A percentile compares a stretch with the other conserved stretches of the same genome.
phyloP scores from a whole-genome alignment of 2,797 vertebrate genomes.

The Gambelia wislizenii region DNA sequence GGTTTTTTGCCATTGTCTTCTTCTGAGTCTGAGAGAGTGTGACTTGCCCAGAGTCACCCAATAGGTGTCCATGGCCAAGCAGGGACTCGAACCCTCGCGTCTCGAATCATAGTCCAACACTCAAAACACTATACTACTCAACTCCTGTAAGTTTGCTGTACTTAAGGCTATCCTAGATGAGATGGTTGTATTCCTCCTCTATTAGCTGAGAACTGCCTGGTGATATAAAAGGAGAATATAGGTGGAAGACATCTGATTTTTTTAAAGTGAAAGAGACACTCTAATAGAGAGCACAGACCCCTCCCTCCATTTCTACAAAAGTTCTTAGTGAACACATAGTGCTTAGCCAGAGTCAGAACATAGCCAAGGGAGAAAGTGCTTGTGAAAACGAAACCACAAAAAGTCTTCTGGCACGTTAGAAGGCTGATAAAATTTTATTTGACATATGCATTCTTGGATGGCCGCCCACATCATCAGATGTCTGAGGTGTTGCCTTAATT shows the following conservation, averaged over 20 bases:
- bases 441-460: not conserved
- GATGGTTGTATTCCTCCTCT: not conserved
- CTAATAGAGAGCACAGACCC: not conserved
- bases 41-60: no score
- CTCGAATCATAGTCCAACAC: no score
- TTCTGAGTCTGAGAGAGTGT: no score
- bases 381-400: not conserved
- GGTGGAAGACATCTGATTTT: not conserved
- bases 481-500: not conserved
- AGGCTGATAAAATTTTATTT: not conserved
- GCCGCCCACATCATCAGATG: not conserved
- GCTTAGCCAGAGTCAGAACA: not conserved
- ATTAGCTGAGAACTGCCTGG: not conserved
- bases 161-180: not conserved
- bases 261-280: not conserved
- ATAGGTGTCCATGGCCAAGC: no score
- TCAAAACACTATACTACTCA: no score
- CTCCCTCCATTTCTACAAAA: not conserved
- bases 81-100: no score
- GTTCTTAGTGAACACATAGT: not conserved
- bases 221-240: not conserved
- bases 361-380: not conserved
- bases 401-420: not conserved
- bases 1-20: no score
- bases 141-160: constrained; percentile 33